Conservation (phyloP, 1,140 invertebrate species). For the Argopecten irradians region DNA sequence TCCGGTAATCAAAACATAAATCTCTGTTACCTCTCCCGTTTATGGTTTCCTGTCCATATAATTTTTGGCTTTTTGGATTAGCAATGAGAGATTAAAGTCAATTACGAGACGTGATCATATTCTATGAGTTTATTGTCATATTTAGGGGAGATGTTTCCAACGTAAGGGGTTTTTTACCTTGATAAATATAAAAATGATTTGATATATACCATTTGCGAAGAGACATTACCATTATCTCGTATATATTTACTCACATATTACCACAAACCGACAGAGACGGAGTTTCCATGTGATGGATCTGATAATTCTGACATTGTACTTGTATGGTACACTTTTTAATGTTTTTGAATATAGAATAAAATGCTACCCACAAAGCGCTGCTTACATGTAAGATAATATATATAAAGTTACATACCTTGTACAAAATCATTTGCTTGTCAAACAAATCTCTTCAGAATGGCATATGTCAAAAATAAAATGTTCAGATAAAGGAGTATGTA, state of each 20-base stretch:
- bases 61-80: slow-evolving; percentile 23
- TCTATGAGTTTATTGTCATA: slow-evolving; percentile 6
- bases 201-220: background rate
- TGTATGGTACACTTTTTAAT: background rate
- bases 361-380: background rate
- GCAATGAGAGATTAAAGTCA: slow-evolving; percentile 21
- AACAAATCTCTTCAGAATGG: background rate
- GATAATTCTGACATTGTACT: background rate
- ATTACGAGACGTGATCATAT: slow-evolving; percentile 3
- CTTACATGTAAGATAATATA: background rate
- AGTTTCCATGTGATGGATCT: background rate
- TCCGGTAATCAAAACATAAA: slow-evolving; percentile 8
- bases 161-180: background rate
- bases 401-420: background rate
- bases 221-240: background rate
- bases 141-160: slow-evolving; percentile 16
- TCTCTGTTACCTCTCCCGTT: slow-evolving; percentile 7
- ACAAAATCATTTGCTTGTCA: background rate
- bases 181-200: background rate
- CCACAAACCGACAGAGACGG: background rate
- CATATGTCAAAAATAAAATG: background rate
- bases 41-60: slow-evolving; percentile 10
- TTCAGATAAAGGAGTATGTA: background rate
- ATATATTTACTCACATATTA: background rate
- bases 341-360: background rate